Percentiles rank a stretch among this genome's conserved stretches.
Evolutionary conservation across 2,888 invertebrate genomes (phyloP).

Genomic region (Sepioteuthis lessoniana): DNA sequence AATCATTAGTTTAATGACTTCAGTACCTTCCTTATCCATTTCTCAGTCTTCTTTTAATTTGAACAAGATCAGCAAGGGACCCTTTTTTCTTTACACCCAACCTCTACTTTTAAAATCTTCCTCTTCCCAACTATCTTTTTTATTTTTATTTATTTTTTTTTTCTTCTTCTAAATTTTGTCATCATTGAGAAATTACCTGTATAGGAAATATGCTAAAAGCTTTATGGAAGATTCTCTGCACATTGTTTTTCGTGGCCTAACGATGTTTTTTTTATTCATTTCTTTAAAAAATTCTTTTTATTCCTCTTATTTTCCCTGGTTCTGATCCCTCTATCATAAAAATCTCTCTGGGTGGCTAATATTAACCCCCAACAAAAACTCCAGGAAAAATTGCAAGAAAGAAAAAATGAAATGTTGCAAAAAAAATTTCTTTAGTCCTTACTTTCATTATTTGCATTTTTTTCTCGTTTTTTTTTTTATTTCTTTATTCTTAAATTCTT

Average conservation of each 20-base stretch:
- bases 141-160: not conserved
- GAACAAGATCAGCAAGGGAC: not conserved
- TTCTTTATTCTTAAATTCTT: not conserved
- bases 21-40: not conserved
- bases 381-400: not conserved
- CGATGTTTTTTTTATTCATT: not conserved
- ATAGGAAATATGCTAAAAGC: not conserved
- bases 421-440: not conserved
- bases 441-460: not conserved
- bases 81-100: not conserved
- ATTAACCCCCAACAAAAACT: not conserved
- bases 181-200: not conserved
- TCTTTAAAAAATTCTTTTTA: not conserved
- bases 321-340: not conserved
- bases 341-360: not conserved
- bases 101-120: not conserved
- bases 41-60: not conserved
- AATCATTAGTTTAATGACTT: not conserved
- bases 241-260: not conserved
- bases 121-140: not conserved
- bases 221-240: not conserved
- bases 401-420: not conserved
- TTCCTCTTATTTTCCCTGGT: not conserved
- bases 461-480: not conserved
- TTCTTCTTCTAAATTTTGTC: not conserved